Evolutionary conservation across 2,888 invertebrate genomes (phyloP).

Genomic region (Thymelicus lineola): DNA sequence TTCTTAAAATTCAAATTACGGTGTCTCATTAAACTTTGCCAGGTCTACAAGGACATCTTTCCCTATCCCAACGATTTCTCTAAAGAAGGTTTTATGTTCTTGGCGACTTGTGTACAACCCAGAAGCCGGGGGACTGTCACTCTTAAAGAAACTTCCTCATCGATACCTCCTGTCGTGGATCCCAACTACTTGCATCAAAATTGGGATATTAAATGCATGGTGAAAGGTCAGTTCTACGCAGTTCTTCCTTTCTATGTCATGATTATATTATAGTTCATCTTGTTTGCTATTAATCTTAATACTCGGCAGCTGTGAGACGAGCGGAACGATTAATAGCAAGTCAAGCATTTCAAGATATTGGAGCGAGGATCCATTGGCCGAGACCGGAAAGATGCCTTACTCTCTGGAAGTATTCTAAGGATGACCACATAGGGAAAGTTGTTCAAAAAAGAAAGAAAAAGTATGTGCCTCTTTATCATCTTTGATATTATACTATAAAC

Average conservation of each 20-base stretch:
- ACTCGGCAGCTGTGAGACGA: slow-evolving; percentile 83
- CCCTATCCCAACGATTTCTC: slow-evolving; percentile 86
- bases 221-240: slow-evolving; percentile 72
- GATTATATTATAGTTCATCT: neutral
- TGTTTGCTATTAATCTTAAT: neutral
- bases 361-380: slow-evolving; percentile 88
- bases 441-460: slow-evolving; percentile 31
- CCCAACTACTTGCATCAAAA: slow-evolving; percentile 89
- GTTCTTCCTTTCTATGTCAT: neutral
- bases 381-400: slow-evolving; percentile 86
- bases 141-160: slow-evolving; percentile 83
- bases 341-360: slow-evolving; percentile 84
- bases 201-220: slow-evolving; percentile 87
- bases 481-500: neutral
- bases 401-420: slow-evolving; percentile 70
- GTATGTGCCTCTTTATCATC: slow-evolving; percentile 2
- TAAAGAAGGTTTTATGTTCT: slow-evolving; percentile 89
- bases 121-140: slow-evolving; percentile 88
- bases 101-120: slow-evolving; percentile 89
- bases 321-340: slow-evolving; percentile 83
- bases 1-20: neutral
- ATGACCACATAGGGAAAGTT: slow-evolving; percentile 60
- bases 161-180: slow-evolving; percentile 88
- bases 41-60: slow-evolving; percentile 88
- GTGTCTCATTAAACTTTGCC: slow-evolving; percentile 31